Base-by-base conservation (phyloP, 2,113 vertebrate genomes). In the Garra rufa region DNA sequence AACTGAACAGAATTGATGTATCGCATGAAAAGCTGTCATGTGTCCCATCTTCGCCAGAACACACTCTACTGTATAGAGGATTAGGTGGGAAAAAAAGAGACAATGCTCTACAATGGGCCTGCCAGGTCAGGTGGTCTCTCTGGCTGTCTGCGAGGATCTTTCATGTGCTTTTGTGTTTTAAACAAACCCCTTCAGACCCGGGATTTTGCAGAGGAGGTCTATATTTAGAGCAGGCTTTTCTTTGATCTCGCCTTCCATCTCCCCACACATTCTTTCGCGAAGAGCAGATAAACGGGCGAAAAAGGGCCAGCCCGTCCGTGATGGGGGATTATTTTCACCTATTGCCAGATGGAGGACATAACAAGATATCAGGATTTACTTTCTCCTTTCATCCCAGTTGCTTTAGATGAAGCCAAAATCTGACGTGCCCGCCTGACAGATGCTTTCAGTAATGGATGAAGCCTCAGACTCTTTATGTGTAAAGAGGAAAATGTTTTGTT, bases 111-210 rank as follows among this genome's bases (percentile, higher is more conserved):
- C 55, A 46, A 76, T 26, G 57, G 59, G 81, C 77, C 77, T 83
- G 43, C 63, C 19, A 48, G 67, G 84, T 85, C 84, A 67, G 85
- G 79, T 50, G 79, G 87, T 83, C 85, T 87, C 83, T 86, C 85
- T 87, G 87, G 89, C 89, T 88, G 86, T 88, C 90, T 90, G 86
- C 85, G 77, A 89, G 90, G 84, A 88, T 82, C 90, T 93, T 92
- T 93, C 88, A 92, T 93, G 87, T 90, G 88, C 89, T 89, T 87
- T 88, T 92, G 88, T 89, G 87, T 92, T 92, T 90, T 46, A 92
- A 92, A 93, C 87, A 91, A 89, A 87, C 82, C 78, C 73, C 87
- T 83, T 81, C 80, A 88, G 77, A 85, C 73, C 82, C 57, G 59
- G n/a, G 83, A 76, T 83, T 61, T 82, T 84, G 63, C 55, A 79